Evolutionary conservation across 2,888 invertebrate species (phyloP).

Genomic region (Stenotaenia linearis): DNA sequence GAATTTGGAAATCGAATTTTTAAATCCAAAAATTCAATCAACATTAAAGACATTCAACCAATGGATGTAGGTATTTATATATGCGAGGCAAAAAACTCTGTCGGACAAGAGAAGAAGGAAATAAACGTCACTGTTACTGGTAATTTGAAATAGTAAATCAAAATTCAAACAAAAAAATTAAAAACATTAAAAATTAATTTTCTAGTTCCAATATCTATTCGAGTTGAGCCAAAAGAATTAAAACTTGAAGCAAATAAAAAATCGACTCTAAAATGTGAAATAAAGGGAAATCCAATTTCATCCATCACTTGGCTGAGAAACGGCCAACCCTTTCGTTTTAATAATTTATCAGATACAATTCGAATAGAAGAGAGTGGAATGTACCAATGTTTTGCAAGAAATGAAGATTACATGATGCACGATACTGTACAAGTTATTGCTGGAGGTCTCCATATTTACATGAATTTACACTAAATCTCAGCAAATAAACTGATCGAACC

Average conservation of each 20-base stretch:
- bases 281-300: conserved; percentile 46
- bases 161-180: too few relatives aligned
- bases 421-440: conserved; percentile 12
- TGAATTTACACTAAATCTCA: too few relatives aligned
- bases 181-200: neutral
- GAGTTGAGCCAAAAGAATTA: neutral
- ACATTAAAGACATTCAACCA: neutral
- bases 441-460: too few relatives aligned
- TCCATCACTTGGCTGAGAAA: conserved; percentile 46
- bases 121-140: conserved; percentile 29
- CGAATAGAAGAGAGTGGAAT: conserved; percentile 7
- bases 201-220: neutral
- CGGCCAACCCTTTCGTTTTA: neutral
- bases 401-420: neutral
- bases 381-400: conserved; percentile 30
- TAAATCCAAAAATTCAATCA: neutral
- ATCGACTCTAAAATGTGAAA: conserved; percentile 43
- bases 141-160: too few relatives aligned
- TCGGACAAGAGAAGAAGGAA: neutral
- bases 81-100: conserved; percentile 4
- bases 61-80: conserved; percentile 39
- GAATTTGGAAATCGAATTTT: neutral
- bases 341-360: neutral
- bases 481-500: too few relatives aligned
- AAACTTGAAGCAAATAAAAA: neutral